These are phyloP conservation scores for Idaea aversata DNA, from an alignment of 2,888 invertebrate genomes.

Conservation along the genomic window DNA sequence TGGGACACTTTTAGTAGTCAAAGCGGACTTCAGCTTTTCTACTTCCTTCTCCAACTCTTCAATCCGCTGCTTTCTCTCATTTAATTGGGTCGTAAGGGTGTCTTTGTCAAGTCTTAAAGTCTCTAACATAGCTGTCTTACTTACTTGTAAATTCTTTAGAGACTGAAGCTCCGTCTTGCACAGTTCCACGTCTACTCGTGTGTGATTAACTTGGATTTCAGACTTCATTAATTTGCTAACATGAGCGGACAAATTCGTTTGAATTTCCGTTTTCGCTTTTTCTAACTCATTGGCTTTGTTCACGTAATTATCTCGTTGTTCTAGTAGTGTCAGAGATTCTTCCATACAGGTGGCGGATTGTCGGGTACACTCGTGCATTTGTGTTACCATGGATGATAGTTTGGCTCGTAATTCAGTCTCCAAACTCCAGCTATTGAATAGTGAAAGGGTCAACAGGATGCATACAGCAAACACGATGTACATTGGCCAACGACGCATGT, in stretches of 20 bases:
- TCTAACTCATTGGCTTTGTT: conserved; percentile 61
- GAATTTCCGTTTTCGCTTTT: conserved; percentile 54
- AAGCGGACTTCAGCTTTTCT: conserved; percentile 52
- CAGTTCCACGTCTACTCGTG: conserved; percentile 60
- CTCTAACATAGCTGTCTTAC: conserved; percentile 67
- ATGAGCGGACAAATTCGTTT: conserved; percentile 50
- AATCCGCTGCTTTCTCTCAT: conserved; percentile 63
- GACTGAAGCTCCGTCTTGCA: conserved; percentile 73
- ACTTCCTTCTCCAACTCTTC: conserved; percentile 67
- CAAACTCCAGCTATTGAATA: conserved; percentile 72
- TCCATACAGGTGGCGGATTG: conserved; percentile 68
- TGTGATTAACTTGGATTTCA: conserved; percentile 63
- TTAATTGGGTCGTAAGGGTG: conserved; percentile 59
- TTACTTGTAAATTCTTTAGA: conserved; percentile 70
- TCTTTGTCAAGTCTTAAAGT: conserved; percentile 71
- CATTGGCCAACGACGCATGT: conserved; percentile 77
- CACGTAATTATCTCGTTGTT: conserved; percentile 62
- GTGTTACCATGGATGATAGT: conserved; percentile 57
- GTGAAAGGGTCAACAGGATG: conserved; percentile 69
- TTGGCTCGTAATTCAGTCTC: conserved; percentile 66
- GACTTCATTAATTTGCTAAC: conserved; percentile 55
- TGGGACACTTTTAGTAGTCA: conserved; percentile 62
- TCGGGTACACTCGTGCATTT: conserved; percentile 67
- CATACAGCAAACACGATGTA: conserved; percentile 69
- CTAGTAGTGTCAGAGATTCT: conserved; percentile 61